phyloP scores from a whole-genome alignment of 2,113 vertebrate species.

The Tauraco erythrolophus region DNA sequence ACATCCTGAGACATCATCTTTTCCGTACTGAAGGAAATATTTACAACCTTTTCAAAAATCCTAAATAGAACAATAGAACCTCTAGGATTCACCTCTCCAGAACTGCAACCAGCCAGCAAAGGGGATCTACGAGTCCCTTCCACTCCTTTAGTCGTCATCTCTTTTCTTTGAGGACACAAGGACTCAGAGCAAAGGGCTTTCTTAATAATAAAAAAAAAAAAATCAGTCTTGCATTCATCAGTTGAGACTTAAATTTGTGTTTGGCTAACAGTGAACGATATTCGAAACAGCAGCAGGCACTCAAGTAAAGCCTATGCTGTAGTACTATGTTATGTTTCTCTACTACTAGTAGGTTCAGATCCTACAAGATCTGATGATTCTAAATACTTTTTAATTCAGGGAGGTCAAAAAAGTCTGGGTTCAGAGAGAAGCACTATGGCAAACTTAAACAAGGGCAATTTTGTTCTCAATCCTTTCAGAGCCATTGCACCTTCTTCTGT shows the following conservation, averaged over 20 bases:
- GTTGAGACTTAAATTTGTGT: not conserved
- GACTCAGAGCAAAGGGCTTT: not conserved
- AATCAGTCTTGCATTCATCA: not conserved
- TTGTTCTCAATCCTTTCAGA: not conserved
- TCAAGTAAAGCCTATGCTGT: not conserved
- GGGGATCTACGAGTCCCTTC: not conserved
- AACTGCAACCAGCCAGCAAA: not conserved
- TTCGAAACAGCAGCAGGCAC: not conserved
- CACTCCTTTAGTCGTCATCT: not conserved
- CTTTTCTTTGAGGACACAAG: not conserved
- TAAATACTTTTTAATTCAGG: not conserved
- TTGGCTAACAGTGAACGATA: not conserved
- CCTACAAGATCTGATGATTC: not conserved
- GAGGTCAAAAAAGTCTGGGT: not conserved
- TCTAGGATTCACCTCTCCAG: not conserved
- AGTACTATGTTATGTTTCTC: no score
- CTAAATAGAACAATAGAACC: not conserved
- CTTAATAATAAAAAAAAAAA: not conserved
- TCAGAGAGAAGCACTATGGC: not conserved
- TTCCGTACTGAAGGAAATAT: not conserved
- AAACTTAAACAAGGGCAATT: not conserved
- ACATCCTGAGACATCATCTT: not conserved
- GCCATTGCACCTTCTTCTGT: rapidly evolving
- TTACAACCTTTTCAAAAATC: not conserved
- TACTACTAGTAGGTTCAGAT: not conserved